These are phyloP conservation scores for Napeogenes sylphis DNA, from an alignment of 2,888 invertebrate species.

Conservation along the genomic window DNA sequence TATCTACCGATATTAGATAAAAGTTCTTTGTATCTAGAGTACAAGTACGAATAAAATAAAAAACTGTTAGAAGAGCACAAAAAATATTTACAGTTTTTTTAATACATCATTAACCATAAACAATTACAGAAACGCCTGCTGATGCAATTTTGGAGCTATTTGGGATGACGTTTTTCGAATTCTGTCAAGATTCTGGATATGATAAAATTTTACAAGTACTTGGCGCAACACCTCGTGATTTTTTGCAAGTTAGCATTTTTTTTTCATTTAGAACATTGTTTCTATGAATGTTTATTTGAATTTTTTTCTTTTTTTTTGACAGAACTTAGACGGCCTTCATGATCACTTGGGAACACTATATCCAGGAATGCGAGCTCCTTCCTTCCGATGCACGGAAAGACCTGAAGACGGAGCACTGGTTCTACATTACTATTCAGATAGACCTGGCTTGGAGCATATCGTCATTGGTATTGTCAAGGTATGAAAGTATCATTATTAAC, in stretches of 20 bases:
- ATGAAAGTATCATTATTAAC: neutral
- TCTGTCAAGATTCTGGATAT: conserved; percentile 98
- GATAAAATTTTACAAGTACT: conserved; percentile 96
- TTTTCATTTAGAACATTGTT: too few species aligned
- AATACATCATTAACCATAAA: neutral
- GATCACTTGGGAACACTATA: conserved; percentile 96
- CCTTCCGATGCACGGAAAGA: conserved; percentile 95
- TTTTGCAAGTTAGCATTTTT: conserved; percentile 84
- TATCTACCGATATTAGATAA: too few species aligned
- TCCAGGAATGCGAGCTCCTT: conserved; percentile 96
- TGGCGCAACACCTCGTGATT: conserved; percentile 96
- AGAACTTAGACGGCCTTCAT: conserved; percentile 97
- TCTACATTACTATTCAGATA: conserved; percentile 96
- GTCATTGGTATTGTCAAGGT: conserved; percentile 98
- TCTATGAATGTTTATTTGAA: too few species aligned
- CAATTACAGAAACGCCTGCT: conserved; percentile 87
- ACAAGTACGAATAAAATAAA: too few species aligned
- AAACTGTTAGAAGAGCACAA: too few species aligned
- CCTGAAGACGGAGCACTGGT: conserved; percentile 92
- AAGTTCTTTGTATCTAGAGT: too few species aligned
- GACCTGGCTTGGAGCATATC: conserved; percentile 95
- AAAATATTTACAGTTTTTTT: too few species aligned
- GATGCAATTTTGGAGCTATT: conserved; percentile 92
- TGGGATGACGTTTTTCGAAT: conserved; percentile 96
- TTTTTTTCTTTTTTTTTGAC: conserved; percentile 25